Conservation (phyloP, 2,888 invertebrate genomes). For the Diplolepis rosae region DNA sequence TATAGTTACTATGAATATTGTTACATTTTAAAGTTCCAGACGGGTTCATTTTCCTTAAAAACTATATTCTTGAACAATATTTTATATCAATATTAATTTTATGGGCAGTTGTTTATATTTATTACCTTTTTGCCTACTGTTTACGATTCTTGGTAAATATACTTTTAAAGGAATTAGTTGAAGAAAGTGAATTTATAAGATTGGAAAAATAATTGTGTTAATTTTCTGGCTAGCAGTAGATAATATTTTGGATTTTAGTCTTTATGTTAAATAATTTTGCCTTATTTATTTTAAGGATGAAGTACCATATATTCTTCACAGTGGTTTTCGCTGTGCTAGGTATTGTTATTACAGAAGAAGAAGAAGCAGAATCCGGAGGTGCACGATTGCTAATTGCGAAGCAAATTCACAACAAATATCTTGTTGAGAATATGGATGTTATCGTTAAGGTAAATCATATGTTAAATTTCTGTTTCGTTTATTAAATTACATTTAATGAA, state of each 20-base stretch:
- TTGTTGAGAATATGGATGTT: constrained; percentile 94
- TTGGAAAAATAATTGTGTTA: neutral
- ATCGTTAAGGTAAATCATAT: constrained; percentile 82
- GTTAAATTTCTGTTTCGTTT: too few species aligned
- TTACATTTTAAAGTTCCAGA: neutral
- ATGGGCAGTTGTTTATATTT: neutral
- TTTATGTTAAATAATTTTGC: constrained; percentile 27
- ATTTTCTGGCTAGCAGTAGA: neutral
- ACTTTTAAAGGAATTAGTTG: too few species aligned
- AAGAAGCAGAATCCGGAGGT: constrained; percentile 79
- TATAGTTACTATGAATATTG: neutral
- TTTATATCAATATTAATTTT: neutral
- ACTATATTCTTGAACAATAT: neutral
- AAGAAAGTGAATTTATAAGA: too few species aligned
- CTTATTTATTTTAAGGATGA: constrained; percentile 66
- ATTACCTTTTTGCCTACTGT: neutral
- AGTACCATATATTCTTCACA: constrained; percentile 71
- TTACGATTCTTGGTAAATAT: too few species aligned
- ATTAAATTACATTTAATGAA: too few species aligned
- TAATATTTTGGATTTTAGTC: neutral
- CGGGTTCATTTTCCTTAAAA: neutral
- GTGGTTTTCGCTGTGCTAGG: constrained; percentile 74
- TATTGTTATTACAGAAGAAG: constrained; percentile 76
- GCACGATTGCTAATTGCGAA: constrained; percentile 93
- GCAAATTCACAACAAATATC: constrained; percentile 94